Conservation (phyloP, 2,113 vertebrate species). For the Nothoprocta pentlandii region DNA sequence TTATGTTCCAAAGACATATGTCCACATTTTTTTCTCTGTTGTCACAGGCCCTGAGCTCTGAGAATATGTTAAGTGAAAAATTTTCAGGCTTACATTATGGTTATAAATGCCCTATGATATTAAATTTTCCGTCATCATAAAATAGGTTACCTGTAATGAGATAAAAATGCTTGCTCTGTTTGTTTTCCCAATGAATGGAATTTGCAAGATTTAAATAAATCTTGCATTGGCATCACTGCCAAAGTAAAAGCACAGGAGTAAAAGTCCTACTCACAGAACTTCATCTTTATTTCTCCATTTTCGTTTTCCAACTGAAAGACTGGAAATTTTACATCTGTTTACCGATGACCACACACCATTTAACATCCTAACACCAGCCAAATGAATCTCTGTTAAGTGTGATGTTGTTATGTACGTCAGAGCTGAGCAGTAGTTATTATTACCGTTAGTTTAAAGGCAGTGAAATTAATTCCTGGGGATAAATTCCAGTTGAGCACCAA, state of each 20-base stretch:
- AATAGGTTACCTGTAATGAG: neutral
- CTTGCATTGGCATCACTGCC: neutral
- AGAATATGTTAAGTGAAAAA: neutral
- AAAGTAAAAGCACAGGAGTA: neutral
- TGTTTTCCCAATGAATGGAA: neutral
- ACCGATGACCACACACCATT: constrained; percentile 7
- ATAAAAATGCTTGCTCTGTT: neutral
- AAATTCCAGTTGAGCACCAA: constrained; percentile 11
- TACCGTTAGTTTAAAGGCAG: constrained; percentile 5
- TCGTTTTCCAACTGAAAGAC: neutral
- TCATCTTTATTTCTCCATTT: neutral
- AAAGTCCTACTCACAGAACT: neutral
- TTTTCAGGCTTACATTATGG: neutral
- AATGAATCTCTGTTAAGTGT: constrained; percentile 9
- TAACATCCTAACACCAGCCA: neutral
- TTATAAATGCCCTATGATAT: neutral
- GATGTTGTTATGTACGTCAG: neutral
- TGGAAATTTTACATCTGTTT: constrained; percentile 52
- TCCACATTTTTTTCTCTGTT: neutral
- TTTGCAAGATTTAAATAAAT: constrained; percentile 2
- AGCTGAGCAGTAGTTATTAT: constrained; percentile 24
- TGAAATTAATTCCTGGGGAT: constrained; percentile 36
- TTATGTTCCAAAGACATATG: neutral
- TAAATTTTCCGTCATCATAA: neutral
- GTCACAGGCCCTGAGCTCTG: neutral